Evolutionary conservation across 92 coral and sea anemone species (phyloP).

Genomic region (Umimayanthus kanabou): DNA sequence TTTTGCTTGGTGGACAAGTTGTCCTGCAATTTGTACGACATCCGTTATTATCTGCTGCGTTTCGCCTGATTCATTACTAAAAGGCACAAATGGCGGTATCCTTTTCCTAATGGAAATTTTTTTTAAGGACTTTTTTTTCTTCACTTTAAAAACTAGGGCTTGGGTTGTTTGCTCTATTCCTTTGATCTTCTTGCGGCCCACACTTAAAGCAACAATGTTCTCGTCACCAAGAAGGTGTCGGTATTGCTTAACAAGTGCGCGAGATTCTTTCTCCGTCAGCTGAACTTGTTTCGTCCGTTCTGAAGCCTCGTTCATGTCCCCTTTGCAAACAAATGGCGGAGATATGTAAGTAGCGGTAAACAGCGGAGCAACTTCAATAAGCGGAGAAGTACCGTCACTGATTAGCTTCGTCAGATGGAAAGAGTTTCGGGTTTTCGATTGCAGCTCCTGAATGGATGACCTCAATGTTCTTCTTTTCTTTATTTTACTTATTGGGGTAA

Average conservation of each 20-base stretch:
- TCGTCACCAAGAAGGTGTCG: neutral
- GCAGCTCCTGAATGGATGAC: no score
- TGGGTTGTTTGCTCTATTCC: neutral
- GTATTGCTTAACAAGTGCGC: neutral
- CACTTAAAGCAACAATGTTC: slow-evolving; percentile 1
- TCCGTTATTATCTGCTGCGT: neutral
- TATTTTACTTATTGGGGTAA: no score
- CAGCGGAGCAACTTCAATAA: no score
- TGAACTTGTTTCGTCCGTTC: neutral
- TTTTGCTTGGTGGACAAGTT: neutral
- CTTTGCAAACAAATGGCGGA: no score
- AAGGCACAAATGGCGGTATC: neutral
- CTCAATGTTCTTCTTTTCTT: no score
- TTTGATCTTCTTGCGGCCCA: neutral
- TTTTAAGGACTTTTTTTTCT: neutral
- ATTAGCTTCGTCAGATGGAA: no score
- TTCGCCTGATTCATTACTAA: neutral
- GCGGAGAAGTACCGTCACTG: no score
- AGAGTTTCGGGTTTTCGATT: no score
- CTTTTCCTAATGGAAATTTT: neutral
- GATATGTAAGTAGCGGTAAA: no score
- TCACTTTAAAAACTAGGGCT: slow-evolving; percentile 12
- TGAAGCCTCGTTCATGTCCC: neutral
- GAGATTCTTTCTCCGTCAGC: neutral
- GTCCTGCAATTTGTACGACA: slow-evolving; percentile 18